phyloP scores from a whole-genome alignment of 2,888 invertebrate genomes.

The Dromius quadrimaculatus region DNA sequence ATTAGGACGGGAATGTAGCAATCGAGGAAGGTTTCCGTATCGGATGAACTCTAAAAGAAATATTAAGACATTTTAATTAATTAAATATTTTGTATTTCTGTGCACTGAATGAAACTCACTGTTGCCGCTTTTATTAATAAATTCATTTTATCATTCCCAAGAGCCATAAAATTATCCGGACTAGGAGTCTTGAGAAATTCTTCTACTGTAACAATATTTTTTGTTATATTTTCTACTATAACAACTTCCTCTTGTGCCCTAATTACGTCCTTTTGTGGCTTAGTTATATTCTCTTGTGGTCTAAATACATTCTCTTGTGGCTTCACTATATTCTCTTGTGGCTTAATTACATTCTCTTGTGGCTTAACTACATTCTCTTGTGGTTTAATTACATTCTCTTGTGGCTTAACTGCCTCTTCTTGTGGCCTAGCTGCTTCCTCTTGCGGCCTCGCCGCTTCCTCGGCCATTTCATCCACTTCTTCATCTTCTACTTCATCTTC shows the following conservation, averaged over 20 bases:
- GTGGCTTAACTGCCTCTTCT: conserved; percentile 58
- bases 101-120: conserved; percentile 51
- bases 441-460: conserved; percentile 59
- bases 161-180: conserved; percentile 66
- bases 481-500: conserved; percentile 55
- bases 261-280: no score
- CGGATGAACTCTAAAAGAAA: conserved; percentile 57
- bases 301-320: conserved; percentile 4
- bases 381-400: no score
- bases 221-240: conserved; percentile 38
- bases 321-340: conserved; percentile 1
- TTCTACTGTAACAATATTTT: conserved; percentile 60
- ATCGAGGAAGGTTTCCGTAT: conserved; percentile 60
- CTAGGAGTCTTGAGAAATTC: conserved; percentile 68
- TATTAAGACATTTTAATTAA: conserved; percentile 15
- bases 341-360: conserved; percentile 58
- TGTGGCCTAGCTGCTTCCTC: not conserved
- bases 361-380: conserved; percentile 54
- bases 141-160: conserved; percentile 65
- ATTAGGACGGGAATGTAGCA: conserved; percentile 66
- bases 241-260: conserved; percentile 55
- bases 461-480: conserved; percentile 54
- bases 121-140: conserved; percentile 15
- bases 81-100: not conserved
- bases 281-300: conserved; percentile 64